phyloP scores from a whole-genome alignment of 2,113 vertebrate species.

The Rhinolophus ferrumequinum region DNA sequence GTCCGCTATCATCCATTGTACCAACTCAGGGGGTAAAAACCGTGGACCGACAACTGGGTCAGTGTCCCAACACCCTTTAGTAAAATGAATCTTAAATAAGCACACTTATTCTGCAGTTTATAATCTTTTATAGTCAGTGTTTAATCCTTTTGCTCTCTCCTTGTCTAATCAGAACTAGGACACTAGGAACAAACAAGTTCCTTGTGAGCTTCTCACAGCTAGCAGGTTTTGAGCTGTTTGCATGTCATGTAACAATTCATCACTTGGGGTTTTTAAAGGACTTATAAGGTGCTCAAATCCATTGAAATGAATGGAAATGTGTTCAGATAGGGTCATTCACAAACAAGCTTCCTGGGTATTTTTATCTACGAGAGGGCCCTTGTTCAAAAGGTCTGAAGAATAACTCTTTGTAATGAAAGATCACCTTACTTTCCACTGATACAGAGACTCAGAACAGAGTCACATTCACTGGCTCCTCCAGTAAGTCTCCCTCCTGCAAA shows the following conservation, averaged over 20 bases:
- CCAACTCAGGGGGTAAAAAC: not conserved
- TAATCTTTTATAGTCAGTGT: not conserved
- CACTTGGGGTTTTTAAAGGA: not conserved
- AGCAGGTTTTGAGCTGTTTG: not conserved
- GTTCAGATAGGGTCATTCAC: not conserved
- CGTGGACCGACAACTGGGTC: no score
- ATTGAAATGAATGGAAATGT: not conserved
- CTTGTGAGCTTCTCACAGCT: not conserved
- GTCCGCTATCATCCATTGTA: not conserved
- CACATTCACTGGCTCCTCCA: not conserved
- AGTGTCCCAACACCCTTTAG: not conserved
- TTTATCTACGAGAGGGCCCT: not conserved
- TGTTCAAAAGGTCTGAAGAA: conserved; percentile 24
- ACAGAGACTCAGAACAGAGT: not conserved
- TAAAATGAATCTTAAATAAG: not conserved
- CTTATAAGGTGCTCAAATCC: not conserved
- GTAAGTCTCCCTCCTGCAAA: not conserved
- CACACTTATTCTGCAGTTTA: fast-evolving
- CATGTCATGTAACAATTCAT: not conserved
- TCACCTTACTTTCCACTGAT: not conserved
- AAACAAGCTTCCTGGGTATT: not conserved
- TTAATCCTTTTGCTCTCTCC: not conserved
- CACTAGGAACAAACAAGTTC: not conserved
- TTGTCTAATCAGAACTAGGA: not conserved
- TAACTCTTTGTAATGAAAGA: not conserved